Evolutionary conservation across 2,113 vertebrate species (phyloP).

Genomic region (Amblyopsis rosae): DNA sequence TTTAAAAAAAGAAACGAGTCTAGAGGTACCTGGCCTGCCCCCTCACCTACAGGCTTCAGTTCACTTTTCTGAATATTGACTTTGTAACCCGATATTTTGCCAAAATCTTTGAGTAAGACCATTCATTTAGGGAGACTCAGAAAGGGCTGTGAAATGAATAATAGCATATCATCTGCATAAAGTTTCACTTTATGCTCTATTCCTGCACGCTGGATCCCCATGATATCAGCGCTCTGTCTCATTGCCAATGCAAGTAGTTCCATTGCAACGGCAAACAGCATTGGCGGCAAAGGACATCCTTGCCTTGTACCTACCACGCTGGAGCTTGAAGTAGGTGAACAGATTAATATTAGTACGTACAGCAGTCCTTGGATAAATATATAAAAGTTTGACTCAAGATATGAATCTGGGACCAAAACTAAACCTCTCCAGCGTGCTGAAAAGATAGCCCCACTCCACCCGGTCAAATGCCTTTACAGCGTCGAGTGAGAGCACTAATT

Average conservation of each 20-base stretch:
- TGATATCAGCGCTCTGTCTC: too few relatives aligned
- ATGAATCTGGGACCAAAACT: not conserved
- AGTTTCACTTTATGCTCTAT: not conserved
- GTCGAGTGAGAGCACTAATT: not conserved
- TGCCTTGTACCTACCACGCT: not conserved
- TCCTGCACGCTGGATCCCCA: not conserved
- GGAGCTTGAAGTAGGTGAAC: not conserved
- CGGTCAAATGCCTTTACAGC: too few relatives aligned
- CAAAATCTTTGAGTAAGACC: not conserved
- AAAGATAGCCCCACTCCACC: too few relatives aligned
- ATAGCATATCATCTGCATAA: not conserved
- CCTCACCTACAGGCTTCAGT: not conserved
- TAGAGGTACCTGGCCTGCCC: not conserved
- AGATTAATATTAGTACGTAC: not conserved
- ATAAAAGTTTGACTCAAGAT: not conserved
- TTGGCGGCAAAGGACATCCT: not conserved
- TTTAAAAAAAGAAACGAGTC: conserved; percentile 7
- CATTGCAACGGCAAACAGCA: conserved; percentile 6
- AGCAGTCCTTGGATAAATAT: not conserved
- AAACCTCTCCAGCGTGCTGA: not conserved
- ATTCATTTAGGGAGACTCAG: not conserved
- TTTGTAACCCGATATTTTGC: conserved; percentile 10
- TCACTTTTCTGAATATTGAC: conserved; percentile 19
- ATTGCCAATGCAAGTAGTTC: not conserved
- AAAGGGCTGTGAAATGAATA: not conserved